phyloP scores from a whole-genome alignment of 2,113 vertebrate genomes.

The Trogon melanurus region DNA sequence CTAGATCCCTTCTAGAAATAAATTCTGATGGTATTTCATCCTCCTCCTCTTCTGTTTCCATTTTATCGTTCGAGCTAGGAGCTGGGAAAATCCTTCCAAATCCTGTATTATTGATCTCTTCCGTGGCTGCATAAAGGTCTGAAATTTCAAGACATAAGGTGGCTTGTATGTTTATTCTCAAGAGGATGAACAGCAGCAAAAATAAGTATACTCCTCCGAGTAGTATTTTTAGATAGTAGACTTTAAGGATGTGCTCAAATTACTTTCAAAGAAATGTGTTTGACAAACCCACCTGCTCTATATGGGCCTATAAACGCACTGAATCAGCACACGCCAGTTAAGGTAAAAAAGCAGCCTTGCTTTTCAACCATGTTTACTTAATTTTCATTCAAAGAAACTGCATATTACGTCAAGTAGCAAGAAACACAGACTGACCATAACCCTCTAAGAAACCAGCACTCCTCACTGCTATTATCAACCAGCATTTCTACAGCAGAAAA shows the following conservation, averaged over 20 bases:
- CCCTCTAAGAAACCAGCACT: background rate
- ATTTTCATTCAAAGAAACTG: background rate
- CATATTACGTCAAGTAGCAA: background rate
- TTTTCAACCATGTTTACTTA: background rate
- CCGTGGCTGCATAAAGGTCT: constrained; percentile 50
- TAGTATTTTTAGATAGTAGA: background rate
- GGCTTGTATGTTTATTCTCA: background rate
- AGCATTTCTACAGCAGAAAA: background rate
- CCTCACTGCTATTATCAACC: background rate
- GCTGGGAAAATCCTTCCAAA: constrained; percentile 95
- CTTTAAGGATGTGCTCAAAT: background rate
- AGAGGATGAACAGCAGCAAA: background rate
- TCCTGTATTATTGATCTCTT: constrained; percentile 75
- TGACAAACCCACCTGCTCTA: background rate
- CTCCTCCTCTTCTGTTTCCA: constrained; percentile 81
- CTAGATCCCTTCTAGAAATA: constrained; percentile 91
- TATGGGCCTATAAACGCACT: background rate
- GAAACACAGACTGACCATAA: background rate
- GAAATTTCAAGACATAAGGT: constrained; percentile 27
- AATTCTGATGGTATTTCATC: constrained; percentile 87
- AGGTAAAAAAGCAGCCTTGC: background rate
- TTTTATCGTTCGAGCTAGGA: constrained; percentile 72
- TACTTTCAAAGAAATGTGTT: background rate
- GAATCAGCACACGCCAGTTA: background rate
- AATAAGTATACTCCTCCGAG: background rate